Conservation (phyloP, 2,888 invertebrate genomes). For the Bruchidius siliquastri region DNA sequence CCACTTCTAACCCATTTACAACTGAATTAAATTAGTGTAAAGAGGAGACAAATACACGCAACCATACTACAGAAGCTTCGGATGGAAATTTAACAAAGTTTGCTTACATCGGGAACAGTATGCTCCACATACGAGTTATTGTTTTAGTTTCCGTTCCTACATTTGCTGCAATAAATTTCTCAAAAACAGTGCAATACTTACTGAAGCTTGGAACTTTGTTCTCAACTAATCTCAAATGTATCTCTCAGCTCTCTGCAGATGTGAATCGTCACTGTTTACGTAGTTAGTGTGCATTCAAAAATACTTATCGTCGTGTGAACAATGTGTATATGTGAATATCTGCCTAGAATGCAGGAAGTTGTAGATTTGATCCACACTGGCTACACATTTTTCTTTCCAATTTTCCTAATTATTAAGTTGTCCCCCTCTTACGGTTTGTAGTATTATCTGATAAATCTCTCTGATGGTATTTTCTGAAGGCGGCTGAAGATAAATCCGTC, state of each 20-base stretch:
- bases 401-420: too few species aligned
- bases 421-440: too few species aligned
- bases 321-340: too few species aligned
- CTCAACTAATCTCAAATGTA: not conserved
- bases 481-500: too few species aligned
- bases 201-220: not conserved
- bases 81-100: not conserved
- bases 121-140: not conserved
- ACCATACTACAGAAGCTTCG: not conserved
- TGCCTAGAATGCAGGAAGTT: too few species aligned
- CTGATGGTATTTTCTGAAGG: too few species aligned
- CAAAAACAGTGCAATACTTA: not conserved
- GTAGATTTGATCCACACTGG: too few species aligned
- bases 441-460: too few species aligned
- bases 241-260: not conserved
- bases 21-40: conserved; percentile 15
- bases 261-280: not conserved
- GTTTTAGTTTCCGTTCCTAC: not conserved
- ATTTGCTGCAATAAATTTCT: not conserved
- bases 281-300: too few species aligned
- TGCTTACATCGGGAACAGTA: not conserved
- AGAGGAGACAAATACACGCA: conserved; percentile 12
- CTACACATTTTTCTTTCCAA: too few species aligned
- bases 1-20: conserved; percentile 10
- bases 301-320: too few species aligned